Evolutionary conservation across 2,113 vertebrate genomes (phyloP).

Genomic region (Donacobius atricapilla): DNA sequence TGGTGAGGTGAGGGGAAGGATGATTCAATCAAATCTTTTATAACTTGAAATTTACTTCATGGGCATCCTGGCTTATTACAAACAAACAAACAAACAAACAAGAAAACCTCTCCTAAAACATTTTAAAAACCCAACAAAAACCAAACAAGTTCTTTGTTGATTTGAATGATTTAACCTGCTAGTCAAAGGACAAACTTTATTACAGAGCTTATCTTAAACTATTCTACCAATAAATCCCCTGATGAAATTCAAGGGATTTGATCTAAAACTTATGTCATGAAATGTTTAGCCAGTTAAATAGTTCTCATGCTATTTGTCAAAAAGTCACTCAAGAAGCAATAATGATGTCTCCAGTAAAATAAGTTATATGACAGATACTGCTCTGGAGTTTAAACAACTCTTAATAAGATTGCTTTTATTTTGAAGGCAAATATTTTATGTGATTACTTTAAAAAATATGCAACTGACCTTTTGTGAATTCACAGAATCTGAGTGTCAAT

Average conservation of each 20-base stretch:
- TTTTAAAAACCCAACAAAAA: too few species aligned
- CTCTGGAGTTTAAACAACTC: background rate
- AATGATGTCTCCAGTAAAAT: background rate
- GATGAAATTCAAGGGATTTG: background rate
- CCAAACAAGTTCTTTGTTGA: background rate
- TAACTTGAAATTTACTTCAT: background rate
- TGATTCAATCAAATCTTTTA: background rate
- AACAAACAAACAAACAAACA: background rate
- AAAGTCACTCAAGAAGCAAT: background rate
- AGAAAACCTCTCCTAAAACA: too few species aligned
- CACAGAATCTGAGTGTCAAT: background rate
- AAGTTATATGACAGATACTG: background rate
- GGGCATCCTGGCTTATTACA: background rate
- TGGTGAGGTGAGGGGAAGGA: background rate
- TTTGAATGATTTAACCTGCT: background rate
- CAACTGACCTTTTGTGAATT: background rate
- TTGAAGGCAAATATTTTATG: background rate
- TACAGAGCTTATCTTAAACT: fast-evolving
- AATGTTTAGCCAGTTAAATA: background rate
- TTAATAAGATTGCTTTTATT: background rate
- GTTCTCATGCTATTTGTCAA: background rate
- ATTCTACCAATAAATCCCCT: fast-evolving
- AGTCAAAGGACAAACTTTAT: background rate
- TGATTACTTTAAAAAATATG: background rate
- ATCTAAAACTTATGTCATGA: background rate